A percentile compares a stretch with the other conserved stretches of the same genome.
Conservation (phyloP, 2,113 vertebrate species). For the Lasiurus borealis region DNA sequence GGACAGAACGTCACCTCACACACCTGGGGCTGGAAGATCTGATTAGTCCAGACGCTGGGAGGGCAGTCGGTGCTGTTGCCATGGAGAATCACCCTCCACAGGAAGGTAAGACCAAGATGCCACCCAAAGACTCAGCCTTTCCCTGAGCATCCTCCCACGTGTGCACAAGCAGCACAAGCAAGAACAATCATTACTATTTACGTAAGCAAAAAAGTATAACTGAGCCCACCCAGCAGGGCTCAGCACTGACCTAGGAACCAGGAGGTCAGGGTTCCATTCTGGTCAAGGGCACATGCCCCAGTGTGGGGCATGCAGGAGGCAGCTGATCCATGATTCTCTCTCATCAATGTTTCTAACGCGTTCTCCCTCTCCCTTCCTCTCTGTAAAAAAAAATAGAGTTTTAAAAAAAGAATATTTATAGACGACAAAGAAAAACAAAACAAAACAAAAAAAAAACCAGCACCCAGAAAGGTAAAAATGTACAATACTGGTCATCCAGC, state of each 20-base stretch:
- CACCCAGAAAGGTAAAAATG: not conserved
- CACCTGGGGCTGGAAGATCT: rapidly evolving
- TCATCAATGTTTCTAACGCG: not conserved
- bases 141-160: not conserved
- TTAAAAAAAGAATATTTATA: not conserved
- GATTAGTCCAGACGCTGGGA: not conserved
- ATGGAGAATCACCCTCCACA: not conserved
- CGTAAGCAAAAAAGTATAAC: not conserved
- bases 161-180: not conserved
- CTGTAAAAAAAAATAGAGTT: not conserved
- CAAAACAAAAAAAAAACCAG: not conserved
- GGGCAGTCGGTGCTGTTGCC: not conserved
- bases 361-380: not conserved
- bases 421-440: not conserved
- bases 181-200: rapidly evolving
- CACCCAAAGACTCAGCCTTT: not conserved
- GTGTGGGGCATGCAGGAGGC: too few relatives aligned
- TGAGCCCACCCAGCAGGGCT: too few relatives aligned
- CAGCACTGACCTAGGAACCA: too few relatives aligned
- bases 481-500: not conserved
- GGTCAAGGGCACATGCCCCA: too few relatives aligned
- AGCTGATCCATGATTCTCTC: not conserved
- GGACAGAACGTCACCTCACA: not conserved
- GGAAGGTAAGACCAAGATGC: not conserved
- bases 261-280: too few relatives aligned